Evolutionary conservation across 2,797 vertebrate species (phyloP), one percentile per base, ranked within the genome.

Genomic region (Melanotaenia boesemani): DNA sequence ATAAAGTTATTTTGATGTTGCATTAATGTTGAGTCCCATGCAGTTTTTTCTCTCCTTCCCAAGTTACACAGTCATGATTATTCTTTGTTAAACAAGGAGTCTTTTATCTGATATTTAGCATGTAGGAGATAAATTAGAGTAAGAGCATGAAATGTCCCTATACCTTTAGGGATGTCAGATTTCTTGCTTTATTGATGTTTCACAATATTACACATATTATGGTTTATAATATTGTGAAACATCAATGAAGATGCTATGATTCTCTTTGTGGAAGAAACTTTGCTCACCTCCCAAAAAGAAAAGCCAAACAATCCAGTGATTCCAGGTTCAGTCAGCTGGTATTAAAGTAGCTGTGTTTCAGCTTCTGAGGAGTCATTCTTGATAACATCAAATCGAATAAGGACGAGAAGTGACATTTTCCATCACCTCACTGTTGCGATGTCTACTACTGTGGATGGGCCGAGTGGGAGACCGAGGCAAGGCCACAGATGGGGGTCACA

Each of bases 361-460:
- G 66, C 67, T 81, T 81, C 67, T 6, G 26, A 67, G 57, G 85
- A 79, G 77, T 56, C 73, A 46, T 60, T 75, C 69, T 61, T 5
- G 83, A 65, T 50, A 39, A 74, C 67, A 76, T 81, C 32, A 80
- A 74, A 77, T 48, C 75, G 75, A 86, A 82, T 79, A 76, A 77
- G 72, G 65, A 86, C 54, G 15, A 87, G 76, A 83, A 79, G 72
- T 67, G 82, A 89, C 84, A 86, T 83, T 84, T 82, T 75, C 79
- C 54, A 77, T 84, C 85, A 80, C 82, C 80, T 75, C 57, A 22
- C 70, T 55, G 26, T 48, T 76, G 76, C 52, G 32, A 70, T 50
- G 55, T 85, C 77, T 52, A 1, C 72, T 70, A 76, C 62, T 80
- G 28, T 32, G 55, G 70, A 85, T 63, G 80, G 76, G 78, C 76